Evolutionary conservation across 2,797 vertebrate genomes (phyloP), one percentile per base, ranked within the genome.

Genomic region (Sebastes jordani): DNA sequence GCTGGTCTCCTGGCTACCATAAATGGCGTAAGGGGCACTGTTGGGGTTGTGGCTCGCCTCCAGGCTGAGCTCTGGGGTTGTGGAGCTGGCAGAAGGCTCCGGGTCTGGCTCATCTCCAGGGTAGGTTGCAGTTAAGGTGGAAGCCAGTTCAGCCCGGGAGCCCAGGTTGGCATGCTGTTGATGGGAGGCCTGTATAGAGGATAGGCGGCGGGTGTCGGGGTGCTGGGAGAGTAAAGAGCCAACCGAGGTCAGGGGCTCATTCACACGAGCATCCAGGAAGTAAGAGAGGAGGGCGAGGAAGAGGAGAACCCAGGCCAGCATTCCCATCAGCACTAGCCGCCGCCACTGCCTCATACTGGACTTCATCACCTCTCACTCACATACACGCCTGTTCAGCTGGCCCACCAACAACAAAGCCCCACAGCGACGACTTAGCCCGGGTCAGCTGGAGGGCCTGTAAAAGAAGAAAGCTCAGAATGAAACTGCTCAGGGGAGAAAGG

Each of bases 251-350:
- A 96, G 91, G 0, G 94, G 96, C 80, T 97, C 96, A 8, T 97
- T 96, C 55, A 97, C 95, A 76, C 95, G 96, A 80, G 95, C 96
- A 76, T 99, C 98, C 79, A 98, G 96, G 89, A 99, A 99, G 94
- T 98, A 99, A 25, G 99, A 96, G 89, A 99, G 97, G 80, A 99
- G 95, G 38, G 93, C 97, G 64, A 99, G 88, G 88, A 99, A 98
- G 76, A 99, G 89, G 69, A 99, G 94, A n/a, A 94, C 97, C 99
- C 99, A 99, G 27, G 95, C 96, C 81, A 99, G 95, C 91, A 99
- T 97, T 71, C 96, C 97, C 77, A 96, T 95, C 78, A 99, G 95
- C 94, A 97, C 96, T 73, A 98, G 91, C 93, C 96, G 95, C 92
- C 98, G 95, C 98, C 99, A 99, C 93, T 95, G 95, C 94, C 95